phyloP scores from a whole-genome alignment of 37 sponge, comb jelly and placozoan species.

The Bolinopsis microptera region DNA sequence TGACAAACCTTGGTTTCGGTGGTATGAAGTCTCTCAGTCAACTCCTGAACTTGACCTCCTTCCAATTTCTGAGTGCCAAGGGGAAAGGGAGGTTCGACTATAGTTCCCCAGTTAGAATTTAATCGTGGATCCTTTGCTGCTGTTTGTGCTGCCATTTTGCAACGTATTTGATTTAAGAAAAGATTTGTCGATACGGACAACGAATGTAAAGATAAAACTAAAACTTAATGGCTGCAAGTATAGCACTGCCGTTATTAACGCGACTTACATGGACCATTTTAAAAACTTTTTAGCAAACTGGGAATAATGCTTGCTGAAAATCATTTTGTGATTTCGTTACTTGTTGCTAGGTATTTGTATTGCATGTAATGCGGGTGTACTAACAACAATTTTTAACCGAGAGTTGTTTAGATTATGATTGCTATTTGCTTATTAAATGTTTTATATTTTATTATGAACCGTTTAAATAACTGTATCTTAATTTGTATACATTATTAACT shows the following conservation, averaged over 20 bases:
- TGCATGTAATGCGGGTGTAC: not conserved
- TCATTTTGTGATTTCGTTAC: not conserved
- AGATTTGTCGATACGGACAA: not conserved
- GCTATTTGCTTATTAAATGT: not conserved
- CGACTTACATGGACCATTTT: not conserved
- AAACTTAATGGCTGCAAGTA: not conserved
- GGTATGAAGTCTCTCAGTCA: slow-evolving; percentile 49
- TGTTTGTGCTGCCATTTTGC: not conserved
- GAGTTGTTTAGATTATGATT: not conserved
- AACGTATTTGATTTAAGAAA: too few species aligned
- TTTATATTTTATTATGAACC: not conserved
- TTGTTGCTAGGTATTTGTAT: not conserved
- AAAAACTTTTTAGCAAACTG: not conserved
- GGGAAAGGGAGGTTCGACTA: slow-evolving; percentile 21
- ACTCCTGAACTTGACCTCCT: not conserved
- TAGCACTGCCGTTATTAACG: not conserved
- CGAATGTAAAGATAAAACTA: not conserved
- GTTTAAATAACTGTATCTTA: not conserved
- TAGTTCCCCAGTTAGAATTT: slow-evolving; percentile 28
- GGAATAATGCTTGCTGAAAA: not conserved
- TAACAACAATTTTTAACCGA: not conserved
- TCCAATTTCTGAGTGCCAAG: slow-evolving; percentile 34
- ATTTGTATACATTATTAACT: too few species aligned
- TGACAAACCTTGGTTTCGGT: slow-evolving; percentile 53
- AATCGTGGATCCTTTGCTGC: not conserved